A percentile compares a stretch with the other conserved stretches of the same genome.
phyloP scores from a whole-genome alignment of 2,888 invertebrate species.

The Plebejus argus region DNA sequence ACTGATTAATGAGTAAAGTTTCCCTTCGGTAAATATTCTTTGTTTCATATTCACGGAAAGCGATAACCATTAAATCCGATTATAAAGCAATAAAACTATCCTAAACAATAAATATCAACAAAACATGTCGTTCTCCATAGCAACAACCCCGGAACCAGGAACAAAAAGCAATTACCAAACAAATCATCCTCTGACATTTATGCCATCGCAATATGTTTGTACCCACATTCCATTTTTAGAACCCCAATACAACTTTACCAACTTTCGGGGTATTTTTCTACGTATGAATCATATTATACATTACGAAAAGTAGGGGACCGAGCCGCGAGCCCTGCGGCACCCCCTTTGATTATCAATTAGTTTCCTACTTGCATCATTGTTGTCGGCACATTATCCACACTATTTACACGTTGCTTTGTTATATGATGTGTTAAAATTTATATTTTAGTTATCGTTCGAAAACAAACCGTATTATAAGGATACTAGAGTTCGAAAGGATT shows the following conservation, averaged over 20 bases:
- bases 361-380: conserved; percentile 73
- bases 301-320: conserved; percentile 59
- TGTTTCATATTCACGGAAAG: background rate
- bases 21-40: background rate
- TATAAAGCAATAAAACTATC: conserved; percentile 50
- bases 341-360: conserved; percentile 80
- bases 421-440: conserved; percentile 63
- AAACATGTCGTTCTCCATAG: conserved; percentile 62
- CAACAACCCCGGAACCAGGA: conserved; percentile 65
- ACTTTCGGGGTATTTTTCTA: conserved; percentile 59
- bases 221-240: conserved; percentile 60
- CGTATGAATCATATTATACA: conserved; percentile 75
- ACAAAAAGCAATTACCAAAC: conserved; percentile 78
- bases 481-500: conserved; percentile 51
- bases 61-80: conserved; percentile 51
- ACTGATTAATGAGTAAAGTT: background rate
- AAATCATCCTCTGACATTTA: conserved; percentile 79
- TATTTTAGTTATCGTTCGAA: conserved; percentile 43
- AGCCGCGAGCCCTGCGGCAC: conserved; percentile 56
- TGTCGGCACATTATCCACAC: conserved; percentile 74
- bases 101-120: conserved; percentile 70
- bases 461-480: conserved; percentile 48
- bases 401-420: conserved; percentile 74
- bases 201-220: conserved; percentile 77
- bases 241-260: conserved; percentile 55